Evolutionary conservation across 2,113 vertebrate genomes (phyloP).

Genomic region (Hiodon alosoides): DNA sequence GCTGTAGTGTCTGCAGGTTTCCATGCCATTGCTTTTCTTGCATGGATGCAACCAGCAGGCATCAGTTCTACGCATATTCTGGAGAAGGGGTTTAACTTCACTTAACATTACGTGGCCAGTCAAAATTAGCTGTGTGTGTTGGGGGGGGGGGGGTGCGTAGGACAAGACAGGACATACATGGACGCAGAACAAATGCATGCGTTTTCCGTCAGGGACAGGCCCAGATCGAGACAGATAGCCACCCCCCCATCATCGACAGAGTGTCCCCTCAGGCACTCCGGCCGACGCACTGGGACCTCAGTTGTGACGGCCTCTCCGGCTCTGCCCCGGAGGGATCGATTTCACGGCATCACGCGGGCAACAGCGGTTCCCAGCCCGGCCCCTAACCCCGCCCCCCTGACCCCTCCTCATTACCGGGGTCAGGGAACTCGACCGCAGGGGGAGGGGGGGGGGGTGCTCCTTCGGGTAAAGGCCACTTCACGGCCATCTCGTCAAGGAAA

Average conservation of each 20-base stretch:
- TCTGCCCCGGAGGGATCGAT: constrained; percentile 50
- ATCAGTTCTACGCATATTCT: no score
- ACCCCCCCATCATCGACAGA: not conserved
- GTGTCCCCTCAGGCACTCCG: not conserved
- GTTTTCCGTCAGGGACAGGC: not conserved
- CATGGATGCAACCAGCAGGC: no score
- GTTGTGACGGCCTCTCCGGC: not conserved
- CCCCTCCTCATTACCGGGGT: constrained; percentile 59
- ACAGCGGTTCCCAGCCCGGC: constrained; percentile 55
- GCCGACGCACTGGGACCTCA: not conserved
- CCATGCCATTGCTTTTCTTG: no score
- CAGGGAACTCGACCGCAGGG: constrained; percentile 36
- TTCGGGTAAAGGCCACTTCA: constrained; percentile 34
- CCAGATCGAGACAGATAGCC: not conserved
- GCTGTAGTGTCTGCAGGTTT: no score
- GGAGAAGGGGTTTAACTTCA: not conserved
- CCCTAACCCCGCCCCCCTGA: constrained; percentile 43
- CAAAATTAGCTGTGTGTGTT: not conserved
- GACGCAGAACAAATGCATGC: not conserved
- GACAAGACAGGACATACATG: not conserved
- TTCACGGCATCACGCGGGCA: constrained; percentile 57
- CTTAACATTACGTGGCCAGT: not conserved
- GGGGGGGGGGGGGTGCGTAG: not conserved
- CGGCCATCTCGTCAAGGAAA: constrained; percentile 31
- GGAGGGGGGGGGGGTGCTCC: constrained; percentile 29